Evolutionary conservation across 2,888 invertebrate species (phyloP), one percentile per base, ranked within the genome.

Genomic region (Metopia argyrocephala): DNA sequence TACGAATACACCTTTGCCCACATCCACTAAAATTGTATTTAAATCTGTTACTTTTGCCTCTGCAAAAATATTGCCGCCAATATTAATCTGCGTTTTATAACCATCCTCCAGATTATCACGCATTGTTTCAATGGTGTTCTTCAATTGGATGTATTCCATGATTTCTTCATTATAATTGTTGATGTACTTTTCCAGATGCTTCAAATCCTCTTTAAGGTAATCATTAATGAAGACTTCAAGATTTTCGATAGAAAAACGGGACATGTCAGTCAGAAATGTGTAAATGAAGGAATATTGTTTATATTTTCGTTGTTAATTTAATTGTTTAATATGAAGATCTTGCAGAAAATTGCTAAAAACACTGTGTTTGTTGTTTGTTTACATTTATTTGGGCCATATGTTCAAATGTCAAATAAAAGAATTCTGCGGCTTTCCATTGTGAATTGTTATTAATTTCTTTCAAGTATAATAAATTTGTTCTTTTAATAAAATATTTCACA

Each of bases 21-120:
- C 91, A 87, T 95, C 93, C 25, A 97, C 92, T 25, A 94, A 91
- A 65, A 97, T 93, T 50, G 90, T 92, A 0, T 93, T 93, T 87
- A 95, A 93, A 62, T 79, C 76, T 61, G 92, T 89, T 46, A 96
- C 93, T 75, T 93, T 91, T 0, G 84, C 84, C 31, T 96, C 94
- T 88, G 95, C 94, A 86, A 95, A 97, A 84, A 96, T 94, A 88
- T 95, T 95, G 85, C 95, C 94, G n/a, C 97, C 97, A 31, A 97
- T 90, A 87, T 97, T 95, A 27, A 97, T 92, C 90, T 94, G 92
- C 0, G 94, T 94, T 85, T 94, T 94, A 64, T 94, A 91, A 28
- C 92, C 92, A 79, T 91, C 91, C 5, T 92, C 91, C 59, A 93
- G 91, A 0, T 92, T 87, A 3, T 91, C 90, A 45, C 92, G 92